Conservation (phyloP, 2,888 invertebrate species). For the Drosophila diplacantha region DNA sequence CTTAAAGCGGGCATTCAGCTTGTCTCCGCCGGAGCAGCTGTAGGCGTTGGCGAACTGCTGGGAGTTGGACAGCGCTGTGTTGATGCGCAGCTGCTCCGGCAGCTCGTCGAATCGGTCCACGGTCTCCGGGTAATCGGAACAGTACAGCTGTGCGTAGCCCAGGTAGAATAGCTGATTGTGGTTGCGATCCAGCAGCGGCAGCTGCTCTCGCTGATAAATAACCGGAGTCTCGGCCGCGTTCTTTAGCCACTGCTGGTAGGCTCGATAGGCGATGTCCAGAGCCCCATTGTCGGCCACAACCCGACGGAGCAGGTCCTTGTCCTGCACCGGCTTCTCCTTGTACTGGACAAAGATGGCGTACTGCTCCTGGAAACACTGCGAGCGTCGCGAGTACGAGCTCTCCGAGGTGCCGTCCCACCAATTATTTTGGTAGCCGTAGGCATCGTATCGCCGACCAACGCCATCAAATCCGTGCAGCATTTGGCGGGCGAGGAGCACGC, state of each 20-base stretch:
- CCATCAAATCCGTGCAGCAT: constrained; percentile 74
- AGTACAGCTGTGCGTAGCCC: constrained; percentile 74
- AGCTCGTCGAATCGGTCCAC: constrained; percentile 61
- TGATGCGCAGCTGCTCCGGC: constrained; percentile 69
- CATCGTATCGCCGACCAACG: constrained; percentile 69
- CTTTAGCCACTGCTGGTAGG: constrained; percentile 72
- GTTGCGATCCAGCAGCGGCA: constrained; percentile 67
- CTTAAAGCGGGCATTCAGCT: constrained; percentile 71
- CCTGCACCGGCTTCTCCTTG: constrained; percentile 54
- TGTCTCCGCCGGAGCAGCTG: constrained; percentile 59
- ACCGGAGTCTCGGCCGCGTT: constrained; percentile 61
- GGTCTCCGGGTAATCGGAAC: constrained; percentile 66
- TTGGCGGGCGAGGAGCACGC: constrained; percentile 72
- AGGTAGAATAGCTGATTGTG: constrained; percentile 72
- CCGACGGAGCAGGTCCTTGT: constrained; percentile 54
- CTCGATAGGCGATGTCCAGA: constrained; percentile 70
- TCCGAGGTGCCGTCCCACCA: constrained; percentile 73
- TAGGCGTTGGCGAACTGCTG: constrained; percentile 68
- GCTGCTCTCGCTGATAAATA: constrained; percentile 56
- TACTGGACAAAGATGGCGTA: constrained; percentile 67
- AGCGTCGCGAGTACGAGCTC: constrained; percentile 54
- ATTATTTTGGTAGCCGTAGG: constrained; percentile 64
- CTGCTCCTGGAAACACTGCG: constrained; percentile 69
- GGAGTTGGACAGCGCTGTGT: constrained; percentile 70
- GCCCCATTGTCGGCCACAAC: constrained; percentile 74